phyloP scores from a whole-genome alignment of 2,797 vertebrate species.

The Myotis daubentonii region DNA sequence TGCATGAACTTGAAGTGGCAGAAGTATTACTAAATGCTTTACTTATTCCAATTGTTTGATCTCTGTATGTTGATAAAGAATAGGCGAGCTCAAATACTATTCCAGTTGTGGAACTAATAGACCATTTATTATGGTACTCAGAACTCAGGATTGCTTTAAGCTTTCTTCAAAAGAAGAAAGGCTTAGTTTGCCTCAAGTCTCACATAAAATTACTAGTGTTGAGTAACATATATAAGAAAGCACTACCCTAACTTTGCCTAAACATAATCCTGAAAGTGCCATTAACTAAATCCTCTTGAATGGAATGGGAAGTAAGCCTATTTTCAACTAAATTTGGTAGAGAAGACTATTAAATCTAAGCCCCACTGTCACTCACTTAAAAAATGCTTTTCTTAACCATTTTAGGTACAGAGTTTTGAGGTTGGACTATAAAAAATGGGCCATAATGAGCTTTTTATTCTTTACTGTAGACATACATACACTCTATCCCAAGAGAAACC shows the following conservation, averaged over 20 bases:
- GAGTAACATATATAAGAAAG: not conserved
- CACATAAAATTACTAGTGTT: not conserved
- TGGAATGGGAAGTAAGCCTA: not conserved
- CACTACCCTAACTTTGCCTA: not conserved
- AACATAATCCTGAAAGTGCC: not conserved
- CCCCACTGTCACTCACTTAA: not conserved
- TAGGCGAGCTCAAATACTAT: not conserved
- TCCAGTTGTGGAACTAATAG: not conserved
- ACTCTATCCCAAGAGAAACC: not conserved
- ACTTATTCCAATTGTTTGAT: not conserved
- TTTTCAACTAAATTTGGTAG: conserved; percentile 34
- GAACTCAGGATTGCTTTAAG: conserved; percentile 5
- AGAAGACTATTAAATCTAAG: conserved; percentile 38
- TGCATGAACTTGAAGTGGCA: not conserved
- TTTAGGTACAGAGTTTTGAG: conserved; percentile 46
- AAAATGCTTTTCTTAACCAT: conserved; percentile 22
- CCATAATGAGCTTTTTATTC: not conserved
- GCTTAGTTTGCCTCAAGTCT: not conserved
- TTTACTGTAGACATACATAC: not conserved
- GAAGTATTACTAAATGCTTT: not conserved
- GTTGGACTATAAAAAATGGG: not conserved
- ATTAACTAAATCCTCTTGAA: conserved; percentile 29
- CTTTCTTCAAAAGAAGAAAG: not conserved
- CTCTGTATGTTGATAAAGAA: not conserved
- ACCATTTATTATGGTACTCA: not conserved